These are phyloP conservation scores for Caenorhabditis brenneri DNA, from an alignment of 1,140 invertebrate genomes.

Conservation along the genomic window DNA sequence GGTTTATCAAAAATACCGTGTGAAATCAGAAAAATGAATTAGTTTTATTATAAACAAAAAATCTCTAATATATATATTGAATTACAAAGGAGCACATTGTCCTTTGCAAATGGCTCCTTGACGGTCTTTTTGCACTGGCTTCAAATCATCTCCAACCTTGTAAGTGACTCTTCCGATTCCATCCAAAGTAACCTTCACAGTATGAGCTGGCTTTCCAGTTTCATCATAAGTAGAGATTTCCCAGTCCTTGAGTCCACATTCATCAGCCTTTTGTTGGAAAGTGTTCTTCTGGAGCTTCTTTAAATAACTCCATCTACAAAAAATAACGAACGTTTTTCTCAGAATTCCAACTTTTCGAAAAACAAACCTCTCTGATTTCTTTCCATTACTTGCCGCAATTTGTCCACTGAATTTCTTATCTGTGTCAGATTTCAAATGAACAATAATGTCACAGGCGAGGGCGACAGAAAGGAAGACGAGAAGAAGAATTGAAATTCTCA, in stretches of 20 bases:
- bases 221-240: constrained; percentile 45
- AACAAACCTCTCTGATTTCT: constrained; percentile 66
- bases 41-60: background rate
- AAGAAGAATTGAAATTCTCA: constrained; percentile 52
- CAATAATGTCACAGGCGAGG: constrained; percentile 66
- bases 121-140: constrained; percentile 60
- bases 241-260: constrained; percentile 59
- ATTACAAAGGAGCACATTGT: constrained; percentile 60
- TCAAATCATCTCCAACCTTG: constrained; percentile 64
- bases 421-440: constrained; percentile 66
- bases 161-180: constrained; percentile 66
- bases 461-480: constrained; percentile 44
- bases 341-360: background rate
- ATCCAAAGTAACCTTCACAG: constrained; percentile 62
- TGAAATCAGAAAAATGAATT: background rate
- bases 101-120: constrained; percentile 69
- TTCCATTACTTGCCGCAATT: constrained; percentile 64
- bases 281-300: constrained; percentile 64
- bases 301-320: constrained; percentile 62
- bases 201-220: constrained; percentile 15
- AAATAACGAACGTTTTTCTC: background rate
- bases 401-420: constrained; percentile 66
- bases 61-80: no score
- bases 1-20: background rate
- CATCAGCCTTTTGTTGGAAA: constrained; percentile 66